These are phyloP conservation scores for Nomada hirtipes DNA, from an alignment of 2,888 invertebrate species.

Conservation along the genomic window DNA sequence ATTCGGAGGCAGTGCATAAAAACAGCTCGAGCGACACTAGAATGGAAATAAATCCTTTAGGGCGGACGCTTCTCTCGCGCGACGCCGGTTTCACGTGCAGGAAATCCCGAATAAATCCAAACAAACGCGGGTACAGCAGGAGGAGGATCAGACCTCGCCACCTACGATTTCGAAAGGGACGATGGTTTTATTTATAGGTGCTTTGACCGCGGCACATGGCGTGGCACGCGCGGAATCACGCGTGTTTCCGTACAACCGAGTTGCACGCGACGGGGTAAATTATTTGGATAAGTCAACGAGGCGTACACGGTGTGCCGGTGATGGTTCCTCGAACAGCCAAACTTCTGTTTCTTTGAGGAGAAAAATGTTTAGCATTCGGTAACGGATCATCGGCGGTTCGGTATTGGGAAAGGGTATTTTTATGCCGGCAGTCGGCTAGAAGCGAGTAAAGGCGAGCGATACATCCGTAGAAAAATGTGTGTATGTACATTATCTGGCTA, in stretches of 20 bases:
- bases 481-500: not conserved
- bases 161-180: slow-evolving; percentile 73
- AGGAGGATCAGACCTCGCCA: slow-evolving; percentile 72
- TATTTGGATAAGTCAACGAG: slow-evolving; percentile 75
- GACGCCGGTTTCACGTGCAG: slow-evolving; percentile 68
- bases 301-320: slow-evolving; percentile 18
- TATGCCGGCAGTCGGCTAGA: not conserved
- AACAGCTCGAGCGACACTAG: slow-evolving; percentile 35
- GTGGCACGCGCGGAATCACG: slow-evolving; percentile 71
- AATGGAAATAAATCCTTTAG: slow-evolving; percentile 69
- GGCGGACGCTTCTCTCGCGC: slow-evolving; percentile 49
- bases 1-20: slow-evolving; percentile 37
- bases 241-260: slow-evolving; percentile 68
- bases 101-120: slow-evolving; percentile 77
- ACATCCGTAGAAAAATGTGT: not conserved
- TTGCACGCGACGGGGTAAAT: slow-evolving; percentile 69
- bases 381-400: too few relatives aligned
- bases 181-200: slow-evolving; percentile 76
- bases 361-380: not conserved
- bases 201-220: slow-evolving; percentile 73
- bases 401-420: not conserved
- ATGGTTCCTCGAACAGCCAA: slow-evolving; percentile 56
- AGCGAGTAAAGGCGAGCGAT: too few relatives aligned
- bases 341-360: slow-evolving; percentile 19
- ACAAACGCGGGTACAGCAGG: slow-evolving; percentile 69